These are phyloP conservation scores for Oryzias melastigma DNA, from an alignment of 2,113 vertebrate genomes.

Conservation along the genomic window DNA sequence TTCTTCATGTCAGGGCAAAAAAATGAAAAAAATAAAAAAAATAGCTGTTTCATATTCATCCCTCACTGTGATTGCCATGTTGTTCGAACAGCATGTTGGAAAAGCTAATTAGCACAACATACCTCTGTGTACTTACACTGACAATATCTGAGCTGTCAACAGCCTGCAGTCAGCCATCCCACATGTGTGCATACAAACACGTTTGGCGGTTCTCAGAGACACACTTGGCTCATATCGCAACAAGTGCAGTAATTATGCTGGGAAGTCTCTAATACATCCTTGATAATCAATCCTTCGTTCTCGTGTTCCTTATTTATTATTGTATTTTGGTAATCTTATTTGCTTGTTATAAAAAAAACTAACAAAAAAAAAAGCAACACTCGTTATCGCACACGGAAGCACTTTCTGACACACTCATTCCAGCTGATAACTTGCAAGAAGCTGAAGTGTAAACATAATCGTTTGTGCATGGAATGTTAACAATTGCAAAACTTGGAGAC, in stretches of 20 bases:
- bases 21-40: constrained; percentile 37
- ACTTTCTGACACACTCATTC: constrained; percentile 36
- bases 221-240: constrained; percentile 15
- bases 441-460: background rate
- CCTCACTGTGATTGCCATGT: constrained; percentile 69
- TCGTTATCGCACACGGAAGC: constrained; percentile 48
- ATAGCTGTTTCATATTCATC: constrained; percentile 76
- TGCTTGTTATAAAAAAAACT: no score
- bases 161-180: constrained; percentile 51
- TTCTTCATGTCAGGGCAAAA: constrained; percentile 57
- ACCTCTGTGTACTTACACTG: constrained; percentile 67
- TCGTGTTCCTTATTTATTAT: no score
- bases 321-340: no score
- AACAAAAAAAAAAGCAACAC: constrained; percentile 16
- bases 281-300: no score
- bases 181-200: constrained; percentile 19
- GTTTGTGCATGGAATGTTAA: background rate
- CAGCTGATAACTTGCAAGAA: constrained; percentile 29
- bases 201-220: background rate
- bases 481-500: background rate
- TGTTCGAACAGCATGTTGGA: constrained; percentile 73
- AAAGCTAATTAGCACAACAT: constrained; percentile 77
- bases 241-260: constrained; percentile 3
- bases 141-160: constrained; percentile 52
- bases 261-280: constrained; percentile 1